Evolutionary conservation across 2,113 vertebrate species (phyloP).

Genomic region (Scopus umbretta): DNA sequence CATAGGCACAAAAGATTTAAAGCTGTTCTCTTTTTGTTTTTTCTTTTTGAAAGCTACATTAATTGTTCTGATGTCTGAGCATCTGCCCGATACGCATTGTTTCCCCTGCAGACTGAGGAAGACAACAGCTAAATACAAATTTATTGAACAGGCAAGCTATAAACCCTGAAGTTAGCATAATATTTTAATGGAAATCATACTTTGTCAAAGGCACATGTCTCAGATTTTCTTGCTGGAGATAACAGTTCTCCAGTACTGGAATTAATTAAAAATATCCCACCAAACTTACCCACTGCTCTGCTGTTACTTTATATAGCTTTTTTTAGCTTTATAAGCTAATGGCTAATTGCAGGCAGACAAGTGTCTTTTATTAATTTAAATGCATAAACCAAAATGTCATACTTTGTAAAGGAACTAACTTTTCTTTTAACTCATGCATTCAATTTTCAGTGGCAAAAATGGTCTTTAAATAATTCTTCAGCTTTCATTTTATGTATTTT

Average conservation of each 20-base stretch:
- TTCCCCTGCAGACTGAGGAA: neutral
- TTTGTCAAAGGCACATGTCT: neutral
- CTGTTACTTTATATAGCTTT: neutral
- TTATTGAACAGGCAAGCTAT: slow-evolving; percentile 28
- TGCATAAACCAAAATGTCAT: neutral
- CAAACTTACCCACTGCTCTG: neutral
- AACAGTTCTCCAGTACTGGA: neutral
- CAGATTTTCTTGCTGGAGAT: neutral
- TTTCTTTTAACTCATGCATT: neutral
- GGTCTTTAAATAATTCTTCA: neutral
- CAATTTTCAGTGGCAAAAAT: neutral
- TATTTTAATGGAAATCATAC: slow-evolving; percentile 20
- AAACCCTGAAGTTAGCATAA: neutral
- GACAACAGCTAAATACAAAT: slow-evolving; percentile 45
- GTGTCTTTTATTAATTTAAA: neutral
- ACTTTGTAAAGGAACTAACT: neutral
- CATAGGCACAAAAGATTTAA: slow-evolving; percentile 16
- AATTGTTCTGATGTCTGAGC: slow-evolving; percentile 25
- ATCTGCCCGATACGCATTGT: neutral
- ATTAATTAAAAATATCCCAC: neutral
- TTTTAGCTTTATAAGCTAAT: neutral
- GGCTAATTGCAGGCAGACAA: neutral
- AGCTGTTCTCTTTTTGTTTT: neutral
- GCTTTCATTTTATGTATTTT: slow-evolving; percentile 14
- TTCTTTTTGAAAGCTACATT: neutral